Evolutionary conservation across 2,888 invertebrate species (phyloP).

Genomic region (Xylophagus ater): DNA sequence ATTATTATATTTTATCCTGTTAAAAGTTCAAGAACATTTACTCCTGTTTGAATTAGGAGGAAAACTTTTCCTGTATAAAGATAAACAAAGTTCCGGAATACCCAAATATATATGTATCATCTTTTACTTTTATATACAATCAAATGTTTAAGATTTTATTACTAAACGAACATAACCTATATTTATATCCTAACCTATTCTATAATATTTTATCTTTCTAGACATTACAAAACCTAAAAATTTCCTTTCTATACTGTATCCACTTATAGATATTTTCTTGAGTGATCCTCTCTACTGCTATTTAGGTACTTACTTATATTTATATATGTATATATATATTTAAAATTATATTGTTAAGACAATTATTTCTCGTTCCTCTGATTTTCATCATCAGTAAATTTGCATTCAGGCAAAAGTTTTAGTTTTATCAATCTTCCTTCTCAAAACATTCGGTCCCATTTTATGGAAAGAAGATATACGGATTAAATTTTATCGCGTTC

Average conservation of each 20-base stretch:
- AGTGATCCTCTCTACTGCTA: slow-evolving; percentile 3
- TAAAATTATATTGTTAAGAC: too few relatives aligned
- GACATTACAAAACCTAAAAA: not conserved
- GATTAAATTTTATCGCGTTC: slow-evolving; percentile 11
- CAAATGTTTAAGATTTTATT: too few relatives aligned
- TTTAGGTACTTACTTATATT: too few relatives aligned
- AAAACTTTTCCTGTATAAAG: slow-evolving; percentile 6
- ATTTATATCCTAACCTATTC: not conserved
- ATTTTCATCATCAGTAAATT: slow-evolving; percentile 8
- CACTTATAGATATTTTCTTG: too few relatives aligned
- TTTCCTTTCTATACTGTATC: not conserved
- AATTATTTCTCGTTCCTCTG: too few relatives aligned
- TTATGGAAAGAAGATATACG: too few relatives aligned
- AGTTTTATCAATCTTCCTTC: too few relatives aligned
- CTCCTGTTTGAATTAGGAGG: slow-evolving; percentile 6
- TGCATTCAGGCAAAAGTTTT: slow-evolving; percentile 8
- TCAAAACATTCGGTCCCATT: too few relatives aligned
- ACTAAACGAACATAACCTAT: too few relatives aligned
- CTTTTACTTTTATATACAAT: slow-evolving; percentile 1
- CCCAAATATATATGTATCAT: not conserved
- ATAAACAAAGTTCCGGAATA: slow-evolving; percentile 10
- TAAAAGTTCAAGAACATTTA: slow-evolving; percentile 13
- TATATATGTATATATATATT: too few relatives aligned
- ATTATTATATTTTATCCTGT: not conserved
- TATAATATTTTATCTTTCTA: not conserved